Evolutionary conservation across 2,113 vertebrate genomes (phyloP).

Genomic region (Theristicus caerulescens): DNA sequence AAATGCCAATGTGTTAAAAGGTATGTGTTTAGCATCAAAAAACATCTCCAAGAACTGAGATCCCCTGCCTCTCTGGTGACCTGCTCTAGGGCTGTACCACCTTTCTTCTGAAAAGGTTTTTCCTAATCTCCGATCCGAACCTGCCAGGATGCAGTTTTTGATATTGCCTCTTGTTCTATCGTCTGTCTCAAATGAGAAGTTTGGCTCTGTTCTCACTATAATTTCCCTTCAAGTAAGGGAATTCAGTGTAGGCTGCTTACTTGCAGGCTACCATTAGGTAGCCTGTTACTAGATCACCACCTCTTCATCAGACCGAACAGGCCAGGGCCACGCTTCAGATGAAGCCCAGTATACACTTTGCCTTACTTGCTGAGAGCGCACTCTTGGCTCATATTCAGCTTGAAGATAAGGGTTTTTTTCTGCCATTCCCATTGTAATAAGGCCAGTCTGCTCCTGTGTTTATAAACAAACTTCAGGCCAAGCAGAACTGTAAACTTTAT

Average conservation of each 20-base stretch:
- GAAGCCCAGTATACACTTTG: not conserved
- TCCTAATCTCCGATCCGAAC: fast-evolving
- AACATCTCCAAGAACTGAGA: not conserved
- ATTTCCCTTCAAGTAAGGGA: not conserved
- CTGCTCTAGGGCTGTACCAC: not conserved
- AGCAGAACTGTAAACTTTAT: slow-evolving; percentile 6
- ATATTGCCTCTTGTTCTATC: not conserved
- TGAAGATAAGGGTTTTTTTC: not conserved
- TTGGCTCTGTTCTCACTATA: not conserved
- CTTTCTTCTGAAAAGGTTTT: not conserved
- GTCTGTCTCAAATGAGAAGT: not conserved
- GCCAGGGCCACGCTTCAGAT: not conserved
- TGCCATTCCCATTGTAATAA: not conserved
- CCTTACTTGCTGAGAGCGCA: not conserved
- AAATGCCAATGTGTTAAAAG: not conserved
- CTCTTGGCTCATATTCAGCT: not conserved
- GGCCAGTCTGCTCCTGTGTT: not conserved
- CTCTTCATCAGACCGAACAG: not conserved
- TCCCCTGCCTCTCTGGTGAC: not conserved
- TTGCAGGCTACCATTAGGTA: not conserved
- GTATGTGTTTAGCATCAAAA: fast-evolving
- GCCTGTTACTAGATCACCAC: not conserved
- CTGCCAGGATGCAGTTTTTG: not conserved
- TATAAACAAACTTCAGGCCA: not conserved
- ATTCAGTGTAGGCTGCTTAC: not conserved